Evolutionary conservation across 2,888 invertebrate species (phyloP).

Genomic region (Lycaena phlaeas): DNA sequence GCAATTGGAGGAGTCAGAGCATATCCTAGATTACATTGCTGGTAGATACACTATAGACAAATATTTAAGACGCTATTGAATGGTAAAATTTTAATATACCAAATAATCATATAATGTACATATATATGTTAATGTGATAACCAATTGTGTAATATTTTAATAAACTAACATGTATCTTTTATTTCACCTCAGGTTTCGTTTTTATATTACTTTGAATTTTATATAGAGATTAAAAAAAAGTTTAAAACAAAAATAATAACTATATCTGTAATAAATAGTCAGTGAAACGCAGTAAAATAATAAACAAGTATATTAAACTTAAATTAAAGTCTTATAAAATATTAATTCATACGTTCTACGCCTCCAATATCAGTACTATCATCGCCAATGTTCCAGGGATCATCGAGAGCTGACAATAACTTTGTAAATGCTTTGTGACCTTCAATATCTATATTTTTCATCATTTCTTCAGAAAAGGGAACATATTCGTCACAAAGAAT

Average conservation of each 20-base stretch:
- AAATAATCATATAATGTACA: too few relatives aligned
- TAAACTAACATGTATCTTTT: too few relatives aligned
- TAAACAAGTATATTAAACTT: conserved; percentile 10
- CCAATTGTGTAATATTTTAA: too few relatives aligned
- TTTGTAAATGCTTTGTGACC: conserved; percentile 56
- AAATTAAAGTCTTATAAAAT: conserved; percentile 10
- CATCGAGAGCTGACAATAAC: conserved; percentile 52
- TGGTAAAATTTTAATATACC: too few relatives aligned
- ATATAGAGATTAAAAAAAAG: too few relatives aligned
- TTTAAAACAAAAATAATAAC: too few relatives aligned
- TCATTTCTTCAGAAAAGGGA: conserved; percentile 46
- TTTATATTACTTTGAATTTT: too few relatives aligned
- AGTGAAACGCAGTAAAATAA: conserved; percentile 5
- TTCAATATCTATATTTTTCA: conserved; percentile 53
- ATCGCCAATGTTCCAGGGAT: conserved; percentile 64
- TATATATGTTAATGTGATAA: too few relatives aligned
- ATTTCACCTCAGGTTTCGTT: too few relatives aligned
- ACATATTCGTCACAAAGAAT: conserved; percentile 61
- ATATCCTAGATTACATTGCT: conserved; percentile 52
- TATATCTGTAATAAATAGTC: too few relatives aligned
- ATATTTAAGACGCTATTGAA: too few relatives aligned
- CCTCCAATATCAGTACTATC: conserved; percentile 34
- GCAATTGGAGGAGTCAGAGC: conserved; percentile 33
- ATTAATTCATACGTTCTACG: conserved; percentile 45
- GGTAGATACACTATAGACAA: conserved; percentile 21